phyloP scores from a whole-genome alignment of 2,113 vertebrate species.

The Corythornis vintsioides region DNA sequence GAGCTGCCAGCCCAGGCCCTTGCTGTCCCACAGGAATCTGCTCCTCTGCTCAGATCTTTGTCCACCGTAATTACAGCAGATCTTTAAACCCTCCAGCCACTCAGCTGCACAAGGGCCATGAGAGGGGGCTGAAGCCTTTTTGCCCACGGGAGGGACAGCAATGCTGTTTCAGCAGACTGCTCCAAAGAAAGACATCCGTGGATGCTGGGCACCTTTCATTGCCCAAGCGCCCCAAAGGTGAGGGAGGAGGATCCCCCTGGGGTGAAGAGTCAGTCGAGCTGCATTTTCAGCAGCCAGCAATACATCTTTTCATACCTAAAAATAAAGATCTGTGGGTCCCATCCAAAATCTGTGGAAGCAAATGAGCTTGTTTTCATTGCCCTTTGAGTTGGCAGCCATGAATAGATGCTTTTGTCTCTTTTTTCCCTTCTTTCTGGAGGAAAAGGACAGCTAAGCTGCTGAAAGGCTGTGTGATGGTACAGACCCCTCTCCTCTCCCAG shows the following conservation, averaged over 20 bases:
- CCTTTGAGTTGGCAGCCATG: slow-evolving; percentile 34
- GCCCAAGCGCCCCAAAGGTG: neutral
- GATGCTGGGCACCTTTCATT: slow-evolving; percentile 12
- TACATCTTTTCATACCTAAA: slow-evolving; percentile 64
- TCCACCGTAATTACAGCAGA: neutral
- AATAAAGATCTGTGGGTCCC: slow-evolving; percentile 50
- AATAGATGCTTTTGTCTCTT: neutral
- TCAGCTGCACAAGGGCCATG: neutral
- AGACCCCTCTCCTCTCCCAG: neutral
- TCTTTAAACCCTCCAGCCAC: neutral
- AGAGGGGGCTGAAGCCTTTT: neutral
- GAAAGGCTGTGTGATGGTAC: neutral
- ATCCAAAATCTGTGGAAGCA: neutral
- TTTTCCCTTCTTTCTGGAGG: neutral
- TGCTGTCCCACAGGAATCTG: neutral
- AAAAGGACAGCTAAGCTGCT: neutral
- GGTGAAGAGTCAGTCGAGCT: neutral
- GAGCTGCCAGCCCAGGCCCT: neutral
- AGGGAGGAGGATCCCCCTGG: neutral
- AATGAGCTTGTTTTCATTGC: slow-evolving; percentile 27
- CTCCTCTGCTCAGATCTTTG: neutral
- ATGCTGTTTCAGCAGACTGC: neutral
- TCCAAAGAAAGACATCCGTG: neutral
- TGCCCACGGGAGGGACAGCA: neutral
- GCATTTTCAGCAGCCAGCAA: slow-evolving; percentile 47